Conservation (phyloP, 2,113 vertebrate species). For the Lophotis ruficrista region DNA sequence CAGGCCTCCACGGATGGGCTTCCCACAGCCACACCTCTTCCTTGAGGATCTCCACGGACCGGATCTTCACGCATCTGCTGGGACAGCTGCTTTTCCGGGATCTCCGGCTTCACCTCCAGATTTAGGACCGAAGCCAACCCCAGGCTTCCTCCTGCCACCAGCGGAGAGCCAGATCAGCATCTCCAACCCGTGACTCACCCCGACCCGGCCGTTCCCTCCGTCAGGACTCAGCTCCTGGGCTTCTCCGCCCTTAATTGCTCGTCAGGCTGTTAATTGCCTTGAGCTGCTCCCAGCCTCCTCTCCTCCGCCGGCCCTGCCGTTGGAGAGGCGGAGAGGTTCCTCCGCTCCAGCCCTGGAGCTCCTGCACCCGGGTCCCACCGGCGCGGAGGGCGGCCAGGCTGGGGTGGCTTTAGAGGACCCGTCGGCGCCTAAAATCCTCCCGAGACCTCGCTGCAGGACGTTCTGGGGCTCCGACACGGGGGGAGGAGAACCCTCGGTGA, state of each 20-base stretch:
- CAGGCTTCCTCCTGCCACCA: neutral
- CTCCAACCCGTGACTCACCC: neutral
- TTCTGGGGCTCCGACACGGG: too few species aligned
- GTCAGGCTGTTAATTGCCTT: neutral
- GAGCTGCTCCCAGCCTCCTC: neutral
- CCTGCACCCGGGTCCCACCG: too few species aligned
- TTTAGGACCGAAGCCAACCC: neutral
- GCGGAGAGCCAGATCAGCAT: neutral
- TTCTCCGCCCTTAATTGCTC: neutral
- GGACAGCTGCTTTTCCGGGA: neutral
- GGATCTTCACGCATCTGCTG: rapidly evolving
- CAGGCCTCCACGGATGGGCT: neutral
- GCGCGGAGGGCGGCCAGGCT: too few species aligned
- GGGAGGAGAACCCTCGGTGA: too few species aligned
- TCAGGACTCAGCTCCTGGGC: neutral
- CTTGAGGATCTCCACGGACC: rapidly evolving
- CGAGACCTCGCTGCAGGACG: too few species aligned
- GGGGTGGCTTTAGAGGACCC: too few species aligned
- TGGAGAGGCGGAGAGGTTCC: neutral
- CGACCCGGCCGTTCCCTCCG: neutral
- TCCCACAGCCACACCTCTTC: neutral
- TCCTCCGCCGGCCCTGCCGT: neutral
- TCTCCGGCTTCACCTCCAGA: neutral
- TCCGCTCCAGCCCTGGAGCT: too few species aligned
- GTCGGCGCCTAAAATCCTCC: too few species aligned